Base-by-base conservation (phyloP, 2,113 vertebrate genomes). In the Equus quagga region DNA sequence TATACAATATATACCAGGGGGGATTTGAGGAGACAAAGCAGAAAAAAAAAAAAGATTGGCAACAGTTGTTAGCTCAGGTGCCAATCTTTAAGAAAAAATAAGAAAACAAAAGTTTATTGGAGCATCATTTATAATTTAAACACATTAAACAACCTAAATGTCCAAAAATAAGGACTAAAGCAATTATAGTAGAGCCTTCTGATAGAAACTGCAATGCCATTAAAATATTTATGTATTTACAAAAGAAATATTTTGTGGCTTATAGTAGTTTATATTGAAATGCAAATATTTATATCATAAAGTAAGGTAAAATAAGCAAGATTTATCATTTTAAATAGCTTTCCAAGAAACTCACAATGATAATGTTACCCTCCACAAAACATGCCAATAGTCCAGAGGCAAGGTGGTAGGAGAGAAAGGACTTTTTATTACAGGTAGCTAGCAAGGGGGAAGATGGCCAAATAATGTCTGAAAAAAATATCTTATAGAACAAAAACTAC, bases 281-380 rank as follows among this genome's bases (percentile, higher is more conserved):
- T 80, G 60, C 18, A 60, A 87, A 88, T 83, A 95, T 33, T 49
- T 83, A 33, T 49, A 88, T 56, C 26, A 56, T 79, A 82, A 97
- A 84, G 5, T 15, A 92, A 94, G 76, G 33, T 21, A 75, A 86
- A 94, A 87, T 76, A 44, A 91, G 13, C 6, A 93, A 58, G 8
- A 56, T 49, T 13, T 49, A 90, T n/a, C 26, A 49, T 14, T 65
- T 3, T 26, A 62, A 36, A 85, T 28, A 80, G 26, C 36, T 60
- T 72, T 91, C 5, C 24, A 91, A 82, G 28, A 67, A 82, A 73
- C 10, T 70, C 5, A 41, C 94, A 87, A 41, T 76, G 54, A n/a
- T 41, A 41, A 41, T 41, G 36, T 41, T 41, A 41, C 36, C 36
- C 36, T 41, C 36, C 36, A 41, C 36, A 41, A 41, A 41, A 41